phyloP scores from a whole-genome alignment of 2,888 invertebrate genomes.

The Agrilus cyanescens region DNA sequence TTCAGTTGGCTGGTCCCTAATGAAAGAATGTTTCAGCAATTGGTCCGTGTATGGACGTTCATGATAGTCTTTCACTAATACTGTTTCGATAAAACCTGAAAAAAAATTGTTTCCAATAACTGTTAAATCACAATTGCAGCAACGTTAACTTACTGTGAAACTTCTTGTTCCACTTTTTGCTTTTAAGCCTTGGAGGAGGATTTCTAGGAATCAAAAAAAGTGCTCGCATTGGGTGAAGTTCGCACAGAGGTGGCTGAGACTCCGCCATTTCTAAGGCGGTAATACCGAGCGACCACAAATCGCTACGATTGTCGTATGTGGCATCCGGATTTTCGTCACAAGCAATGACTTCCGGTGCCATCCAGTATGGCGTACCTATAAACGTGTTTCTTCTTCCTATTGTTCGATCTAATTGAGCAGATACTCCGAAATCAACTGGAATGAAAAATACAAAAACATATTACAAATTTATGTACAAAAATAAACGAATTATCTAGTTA shows the following conservation, averaged over 20 bases:
- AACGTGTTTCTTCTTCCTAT: constrained; percentile 98
- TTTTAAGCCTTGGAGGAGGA: constrained; percentile 93
- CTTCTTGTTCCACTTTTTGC: constrained; percentile 96
- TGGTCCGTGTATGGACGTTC: constrained; percentile 97
- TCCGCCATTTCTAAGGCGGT: constrained; percentile 99
- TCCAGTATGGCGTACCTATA: constrained; percentile 97
- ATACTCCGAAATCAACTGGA: constrained; percentile 96
- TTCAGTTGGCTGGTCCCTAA: constrained; percentile 97
- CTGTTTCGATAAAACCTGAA: constrained; percentile 88
- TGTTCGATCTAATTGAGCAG: constrained; percentile 96
- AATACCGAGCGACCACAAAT: constrained; percentile 88
- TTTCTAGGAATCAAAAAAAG: constrained; percentile 97
- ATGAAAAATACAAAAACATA: too few relatives aligned
- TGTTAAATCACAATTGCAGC: not conserved
- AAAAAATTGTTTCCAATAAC: constrained; percentile 7
- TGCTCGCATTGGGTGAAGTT: constrained; percentile 99
- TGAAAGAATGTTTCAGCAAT: constrained; percentile 92
- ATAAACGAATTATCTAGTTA: constrained; percentile 4
- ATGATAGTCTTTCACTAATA: constrained; percentile 94
- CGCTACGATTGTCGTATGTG: constrained; percentile 95
- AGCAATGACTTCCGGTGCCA: constrained; percentile 99
- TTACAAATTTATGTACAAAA: constrained; percentile 1
- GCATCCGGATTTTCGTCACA: constrained; percentile 99
- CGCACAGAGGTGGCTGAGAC: constrained; percentile 97
- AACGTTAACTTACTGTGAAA: constrained; percentile 54